Evolutionary conservation across 2,113 vertebrate genomes (phyloP).

Genomic region (Phrynosoma blainvillii): DNA sequence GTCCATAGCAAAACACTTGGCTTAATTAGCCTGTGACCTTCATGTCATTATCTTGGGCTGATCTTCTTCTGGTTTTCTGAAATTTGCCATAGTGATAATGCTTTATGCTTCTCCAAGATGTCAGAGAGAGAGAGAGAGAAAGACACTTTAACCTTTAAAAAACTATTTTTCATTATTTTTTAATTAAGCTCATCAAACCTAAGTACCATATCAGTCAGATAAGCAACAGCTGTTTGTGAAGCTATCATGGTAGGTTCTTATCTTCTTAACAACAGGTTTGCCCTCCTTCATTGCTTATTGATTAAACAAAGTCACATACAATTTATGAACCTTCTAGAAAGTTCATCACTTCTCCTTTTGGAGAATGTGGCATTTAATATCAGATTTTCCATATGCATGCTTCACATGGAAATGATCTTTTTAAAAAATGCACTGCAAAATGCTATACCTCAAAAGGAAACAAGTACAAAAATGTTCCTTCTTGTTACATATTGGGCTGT

Average conservation of each 20-base stretch:
- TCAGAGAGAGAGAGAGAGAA: background rate
- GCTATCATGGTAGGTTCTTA: slow-evolving; percentile 28
- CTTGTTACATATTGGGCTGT: background rate
- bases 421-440: background rate
- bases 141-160: slow-evolving; percentile 20
- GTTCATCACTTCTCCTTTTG: background rate
- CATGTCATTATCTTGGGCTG: background rate
- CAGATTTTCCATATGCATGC: background rate
- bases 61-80: background rate
- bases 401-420: slow-evolving; percentile 7
- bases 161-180: slow-evolving; percentile 32
- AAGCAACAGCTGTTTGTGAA: slow-evolving; percentile 31
- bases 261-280: slow-evolving; percentile 45
- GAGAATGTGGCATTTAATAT: slow-evolving; percentile 18
- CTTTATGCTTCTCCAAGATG: background rate
- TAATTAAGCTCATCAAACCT: slow-evolving; percentile 40
- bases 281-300: slow-evolving; percentile 37
- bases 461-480: background rate
- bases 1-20: background rate
- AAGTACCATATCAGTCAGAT: slow-evolving; percentile 36
- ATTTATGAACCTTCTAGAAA: slow-evolving; percentile 24
- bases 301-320: slow-evolving; percentile 36
- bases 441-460: background rate
- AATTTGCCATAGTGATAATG: background rate
- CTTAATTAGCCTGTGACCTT: slow-evolving; percentile 16